Evolutionary conservation across 2,797 vertebrate genomes (phyloP).

Genomic region (Australoheros facetus): DNA sequence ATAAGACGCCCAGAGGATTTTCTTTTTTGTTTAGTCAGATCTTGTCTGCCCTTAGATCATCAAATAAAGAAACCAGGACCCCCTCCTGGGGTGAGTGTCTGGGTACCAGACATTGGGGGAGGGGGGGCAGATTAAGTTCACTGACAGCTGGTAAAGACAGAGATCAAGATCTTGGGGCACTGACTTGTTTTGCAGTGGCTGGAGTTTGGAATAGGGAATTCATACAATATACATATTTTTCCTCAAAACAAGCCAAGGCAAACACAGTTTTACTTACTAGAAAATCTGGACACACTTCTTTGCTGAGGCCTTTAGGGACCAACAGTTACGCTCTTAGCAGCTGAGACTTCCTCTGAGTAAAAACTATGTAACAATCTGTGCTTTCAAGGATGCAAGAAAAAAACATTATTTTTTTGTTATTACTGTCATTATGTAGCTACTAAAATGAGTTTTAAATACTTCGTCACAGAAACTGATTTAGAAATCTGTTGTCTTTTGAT

Average conservation of each 20-base stretch:
- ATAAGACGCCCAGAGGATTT: no score
- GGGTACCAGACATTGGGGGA: background rate
- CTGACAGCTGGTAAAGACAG: background rate
- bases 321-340: background rate
- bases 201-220: background rate
- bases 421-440: background rate
- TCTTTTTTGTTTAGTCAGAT: no score
- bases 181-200: background rate
- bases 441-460: background rate
- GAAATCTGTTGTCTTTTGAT: background rate
- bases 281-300: background rate
- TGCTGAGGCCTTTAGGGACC: background rate
- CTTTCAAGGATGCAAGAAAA: background rate
- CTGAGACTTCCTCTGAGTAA: background rate
- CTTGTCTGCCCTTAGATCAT: background rate
- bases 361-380: background rate
- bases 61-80: background rate
- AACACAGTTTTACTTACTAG: background rate
- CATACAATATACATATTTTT: background rate
- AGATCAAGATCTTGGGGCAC: background rate
- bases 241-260: background rate
- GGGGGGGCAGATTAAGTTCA: background rate
- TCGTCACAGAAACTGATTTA: background rate
- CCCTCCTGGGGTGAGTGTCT: background rate
- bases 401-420: background rate